Evolutionary conservation across 2,113 vertebrate species (phyloP).

Genomic region (Mus musculus): DNA sequence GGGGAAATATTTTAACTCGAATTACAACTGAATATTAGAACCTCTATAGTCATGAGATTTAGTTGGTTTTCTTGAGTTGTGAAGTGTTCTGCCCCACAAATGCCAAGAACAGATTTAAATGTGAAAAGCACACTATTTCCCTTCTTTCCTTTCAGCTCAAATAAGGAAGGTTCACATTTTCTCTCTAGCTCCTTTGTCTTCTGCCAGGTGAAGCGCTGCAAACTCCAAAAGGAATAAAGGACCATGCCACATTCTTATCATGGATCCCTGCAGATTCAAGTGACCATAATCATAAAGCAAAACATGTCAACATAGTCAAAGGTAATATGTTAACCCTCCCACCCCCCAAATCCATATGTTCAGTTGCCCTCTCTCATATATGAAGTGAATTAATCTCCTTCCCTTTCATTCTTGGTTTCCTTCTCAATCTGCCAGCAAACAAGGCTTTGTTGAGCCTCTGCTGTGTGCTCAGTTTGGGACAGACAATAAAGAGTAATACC

Average conservation of each 20-base stretch:
- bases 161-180: constrained; percentile 34
- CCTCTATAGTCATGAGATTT: neutral
- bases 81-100: neutral
- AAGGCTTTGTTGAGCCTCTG: neutral
- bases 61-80: neutral
- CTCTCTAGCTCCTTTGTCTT: constrained; percentile 19
- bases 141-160: constrained; percentile 57
- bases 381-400: constrained; percentile 18
- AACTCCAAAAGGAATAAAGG: constrained; percentile 41
- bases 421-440: constrained; percentile 14
- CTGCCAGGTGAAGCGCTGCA: neutral
- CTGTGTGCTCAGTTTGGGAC: neutral
- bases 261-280: constrained; percentile 27
- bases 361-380: neutral
- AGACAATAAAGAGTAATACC: neutral
- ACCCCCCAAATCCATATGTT: constrained; percentile 1
- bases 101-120: constrained; percentile 7
- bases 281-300: constrained; percentile 44
- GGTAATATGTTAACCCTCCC: neutral
- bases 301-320: constrained; percentile 44
- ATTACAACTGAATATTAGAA: neutral
- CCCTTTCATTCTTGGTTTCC: neutral
- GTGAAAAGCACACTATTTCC: constrained; percentile 47
- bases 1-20: neutral
- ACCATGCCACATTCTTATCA: constrained; percentile 34